Evolutionary conservation across 2,888 invertebrate genomes (phyloP).

Genomic region (Syrphus vitripennis): DNA sequence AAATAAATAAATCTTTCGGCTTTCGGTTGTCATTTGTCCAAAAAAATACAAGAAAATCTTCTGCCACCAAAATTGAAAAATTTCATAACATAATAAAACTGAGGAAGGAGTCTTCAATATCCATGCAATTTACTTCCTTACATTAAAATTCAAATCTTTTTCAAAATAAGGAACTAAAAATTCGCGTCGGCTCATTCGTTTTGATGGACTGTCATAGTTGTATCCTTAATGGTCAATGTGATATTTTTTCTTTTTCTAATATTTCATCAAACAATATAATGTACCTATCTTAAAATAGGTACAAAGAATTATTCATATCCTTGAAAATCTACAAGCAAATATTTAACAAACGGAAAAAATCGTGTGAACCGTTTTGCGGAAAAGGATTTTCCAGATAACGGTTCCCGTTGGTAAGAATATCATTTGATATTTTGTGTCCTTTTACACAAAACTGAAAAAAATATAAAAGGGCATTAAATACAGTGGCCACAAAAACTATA

Average conservation of each 20-base stretch:
- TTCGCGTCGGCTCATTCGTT: conserved; percentile 67
- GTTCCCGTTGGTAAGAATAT: conserved; percentile 30
- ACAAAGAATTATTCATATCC: neutral
- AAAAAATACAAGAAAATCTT: no score
- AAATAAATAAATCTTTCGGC: no score
- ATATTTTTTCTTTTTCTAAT: neutral
- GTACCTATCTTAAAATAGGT: neutral
- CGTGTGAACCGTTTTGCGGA: conserved; percentile 58
- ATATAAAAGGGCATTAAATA: conserved; percentile 35
- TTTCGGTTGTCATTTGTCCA: no score
- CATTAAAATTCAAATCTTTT: neutral
- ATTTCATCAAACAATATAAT: conserved; percentile 7
- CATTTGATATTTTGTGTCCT: conserved; percentile 52
- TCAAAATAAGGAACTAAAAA: conserved; percentile 42
- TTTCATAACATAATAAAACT: no score
- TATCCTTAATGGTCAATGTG: conserved; percentile 27
- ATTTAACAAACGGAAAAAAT: conserved; percentile 8
- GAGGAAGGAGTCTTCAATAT: neutral
- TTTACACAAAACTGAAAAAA: conserved; percentile 4
- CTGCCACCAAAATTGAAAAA: neutral
- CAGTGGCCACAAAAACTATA: conserved; percentile 38
- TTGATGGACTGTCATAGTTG: conserved; percentile 67
- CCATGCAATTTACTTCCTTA: conserved; percentile 50
- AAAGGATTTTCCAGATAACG: conserved; percentile 61
- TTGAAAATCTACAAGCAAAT: conserved; percentile 21